Evolutionary conservation across 37 sponge, comb jelly and placozoan genomes (phyloP).

Genomic region (Halisarca cf. caerulea): DNA sequence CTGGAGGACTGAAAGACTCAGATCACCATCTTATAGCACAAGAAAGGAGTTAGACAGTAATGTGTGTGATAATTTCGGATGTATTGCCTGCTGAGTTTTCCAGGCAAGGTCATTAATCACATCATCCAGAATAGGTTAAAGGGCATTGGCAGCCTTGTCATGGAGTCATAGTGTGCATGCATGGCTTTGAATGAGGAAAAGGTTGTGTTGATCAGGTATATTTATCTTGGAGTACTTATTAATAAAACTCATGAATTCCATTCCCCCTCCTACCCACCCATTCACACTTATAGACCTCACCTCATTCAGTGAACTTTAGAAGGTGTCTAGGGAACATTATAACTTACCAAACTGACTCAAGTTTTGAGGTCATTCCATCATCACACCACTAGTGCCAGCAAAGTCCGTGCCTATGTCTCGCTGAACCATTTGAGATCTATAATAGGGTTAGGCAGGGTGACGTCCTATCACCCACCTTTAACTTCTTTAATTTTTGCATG

Average conservation of each 20-base stretch:
- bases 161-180: conserved; percentile 40
- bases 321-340: not conserved
- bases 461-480: conserved; percentile 1
- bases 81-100: conserved; percentile 21
- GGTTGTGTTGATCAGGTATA: conserved; percentile 34
- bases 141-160: not conserved
- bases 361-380: not conserved
- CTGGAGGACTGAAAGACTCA: not conserved
- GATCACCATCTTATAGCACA: not conserved
- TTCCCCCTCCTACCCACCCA: not conserved
- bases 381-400: not conserved
- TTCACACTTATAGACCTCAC: conserved; percentile 23
- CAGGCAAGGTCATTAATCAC: conserved; percentile 28
- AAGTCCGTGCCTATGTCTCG: not conserved
- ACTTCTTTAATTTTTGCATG: not conserved
- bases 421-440: not conserved
- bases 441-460: conserved; percentile 4
- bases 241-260: not conserved
- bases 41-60: not conserved
- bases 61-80: conserved; percentile 2
- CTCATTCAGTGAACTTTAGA: conserved; percentile 9
- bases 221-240: not conserved
- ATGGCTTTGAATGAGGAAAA: conserved; percentile 24
- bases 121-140: conserved; percentile 8
- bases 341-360: not conserved